A percentile compares a stretch with the other conserved stretches of the same genome.
These are phyloP conservation scores for Oreochromis niloticus DNA, from an alignment of 2,113 vertebrate genomes.

Conservation along the genomic window DNA sequence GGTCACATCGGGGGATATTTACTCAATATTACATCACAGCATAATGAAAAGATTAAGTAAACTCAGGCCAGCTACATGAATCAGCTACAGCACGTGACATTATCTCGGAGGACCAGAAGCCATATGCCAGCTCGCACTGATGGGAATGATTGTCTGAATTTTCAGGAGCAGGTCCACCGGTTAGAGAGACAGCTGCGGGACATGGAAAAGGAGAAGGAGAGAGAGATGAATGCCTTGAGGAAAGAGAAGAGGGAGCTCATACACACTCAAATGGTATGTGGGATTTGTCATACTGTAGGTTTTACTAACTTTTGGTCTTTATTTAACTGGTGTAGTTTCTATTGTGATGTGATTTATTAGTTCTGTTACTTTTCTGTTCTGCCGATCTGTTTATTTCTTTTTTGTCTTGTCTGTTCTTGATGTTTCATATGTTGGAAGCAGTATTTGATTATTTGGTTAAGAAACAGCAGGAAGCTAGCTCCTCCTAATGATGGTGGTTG, in stretches of 20 bases:
- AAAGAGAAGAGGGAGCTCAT: conserved; percentile 67
- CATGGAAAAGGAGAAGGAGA: conserved; percentile 69
- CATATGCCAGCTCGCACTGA: background rate
- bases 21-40: background rate
- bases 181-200: conserved; percentile 67
- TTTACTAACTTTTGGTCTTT: background rate
- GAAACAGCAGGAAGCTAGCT: background rate
- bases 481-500: background rate
- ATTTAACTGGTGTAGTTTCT: background rate
- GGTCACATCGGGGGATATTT: background rate
- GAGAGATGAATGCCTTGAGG: conserved; percentile 56
- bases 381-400: background rate
- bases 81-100: background rate
- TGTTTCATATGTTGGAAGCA: background rate
- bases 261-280: conserved; percentile 52
- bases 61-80: background rate
- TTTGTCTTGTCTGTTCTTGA: background rate
- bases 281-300: background rate
- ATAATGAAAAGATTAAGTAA: background rate
- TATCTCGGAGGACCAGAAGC: background rate
- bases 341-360: background rate
- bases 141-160: background rate
- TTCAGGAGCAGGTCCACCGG: conserved; percentile 62
- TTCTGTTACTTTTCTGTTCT: background rate
- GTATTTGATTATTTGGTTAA: background rate